Evolutionary conservation across 2,797 vertebrate species (phyloP), one percentile per base, ranked within the genome.

Genomic region (Antennarius maculatus): DNA sequence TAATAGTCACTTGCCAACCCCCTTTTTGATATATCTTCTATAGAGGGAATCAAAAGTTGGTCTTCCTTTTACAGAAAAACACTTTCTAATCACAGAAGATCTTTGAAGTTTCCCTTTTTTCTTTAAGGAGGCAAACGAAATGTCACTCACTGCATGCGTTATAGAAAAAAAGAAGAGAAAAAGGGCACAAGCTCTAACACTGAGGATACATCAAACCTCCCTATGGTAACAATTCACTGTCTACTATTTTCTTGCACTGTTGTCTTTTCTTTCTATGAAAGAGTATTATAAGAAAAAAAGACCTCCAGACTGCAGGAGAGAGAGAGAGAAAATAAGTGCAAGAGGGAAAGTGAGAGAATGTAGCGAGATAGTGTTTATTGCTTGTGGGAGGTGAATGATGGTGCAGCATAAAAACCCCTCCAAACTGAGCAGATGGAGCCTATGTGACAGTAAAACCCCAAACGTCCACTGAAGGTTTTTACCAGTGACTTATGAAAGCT

Each of bases 401-500:
- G 91, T 74, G 66, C 74, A 72, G 88, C 89, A 93, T 93, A 93
- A 93, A 89, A 93, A 88, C 80, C 72, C 81, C 76, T 85, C 88
- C 86, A 89, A 91, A 91, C 69, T 54, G 88, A 93, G 86, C 93
- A 94, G 93, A 94, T 94, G 93, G 93, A 93, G 89, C 84, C 89
- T 90, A 81, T 90, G 91, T 93, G 92, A 94, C 89, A 92, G 91
- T 93, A 93, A 94, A 94, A 92, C 84, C 87, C 89, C 89, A 91
- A 94, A 92, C 89, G 91, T 91, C 92, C 87, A 69, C 76, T 86
- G 85, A 91, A 92, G 90, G 88, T 90, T 92, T 90, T 90, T 91
- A 91, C 83, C 83, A 77, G 91, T 93, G 92, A 93, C 92, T 93
- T 94, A 94, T 93, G 92, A 94, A 93, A 93, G 92, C 91, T 88